Evolutionary conservation across 2,797 vertebrate genomes (phyloP).

Genomic region (Mus minutoides): DNA sequence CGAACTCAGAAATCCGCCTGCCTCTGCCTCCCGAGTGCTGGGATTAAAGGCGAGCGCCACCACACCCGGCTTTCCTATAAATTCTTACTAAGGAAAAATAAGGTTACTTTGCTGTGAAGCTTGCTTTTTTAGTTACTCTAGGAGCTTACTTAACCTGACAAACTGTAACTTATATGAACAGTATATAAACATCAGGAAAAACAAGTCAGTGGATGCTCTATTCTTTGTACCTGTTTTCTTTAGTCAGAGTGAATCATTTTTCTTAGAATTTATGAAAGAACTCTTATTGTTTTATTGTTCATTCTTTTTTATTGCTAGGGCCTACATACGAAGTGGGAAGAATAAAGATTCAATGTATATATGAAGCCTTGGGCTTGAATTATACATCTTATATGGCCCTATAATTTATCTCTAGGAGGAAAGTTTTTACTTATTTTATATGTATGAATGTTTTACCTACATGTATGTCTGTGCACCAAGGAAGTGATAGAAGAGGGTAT

Average conservation of each 20-base stretch:
- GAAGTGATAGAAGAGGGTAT: neutral
- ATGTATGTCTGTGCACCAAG: neutral
- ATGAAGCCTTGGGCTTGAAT: constrained; percentile 51
- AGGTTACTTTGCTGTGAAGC: constrained; percentile 3
- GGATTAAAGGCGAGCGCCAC: no score
- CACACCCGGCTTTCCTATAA: no score
- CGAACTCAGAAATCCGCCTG: no score
- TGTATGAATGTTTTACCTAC: neutral
- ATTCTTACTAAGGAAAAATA: constrained; percentile 33
- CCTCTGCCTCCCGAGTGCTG: no score
- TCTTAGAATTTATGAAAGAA: constrained; percentile 36
- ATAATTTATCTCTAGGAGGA: neutral
- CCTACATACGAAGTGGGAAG: neutral
- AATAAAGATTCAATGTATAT: neutral
- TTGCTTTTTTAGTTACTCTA: constrained; percentile 51
- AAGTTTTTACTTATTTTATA: neutral
- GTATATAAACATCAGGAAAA: constrained; percentile 5
- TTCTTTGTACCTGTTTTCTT: constrained; percentile 40
- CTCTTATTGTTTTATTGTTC: constrained; percentile 42
- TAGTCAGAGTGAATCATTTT: constrained; percentile 32
- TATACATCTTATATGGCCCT: neutral
- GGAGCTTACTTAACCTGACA: constrained; percentile 44
- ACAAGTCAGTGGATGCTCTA: neutral
- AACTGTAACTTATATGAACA: neutral
- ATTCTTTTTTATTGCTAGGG: constrained; percentile 19